These are phyloP conservation scores for Bufo bufo DNA, from an alignment of 2,113 vertebrate species.

Conservation along the genomic window DNA sequence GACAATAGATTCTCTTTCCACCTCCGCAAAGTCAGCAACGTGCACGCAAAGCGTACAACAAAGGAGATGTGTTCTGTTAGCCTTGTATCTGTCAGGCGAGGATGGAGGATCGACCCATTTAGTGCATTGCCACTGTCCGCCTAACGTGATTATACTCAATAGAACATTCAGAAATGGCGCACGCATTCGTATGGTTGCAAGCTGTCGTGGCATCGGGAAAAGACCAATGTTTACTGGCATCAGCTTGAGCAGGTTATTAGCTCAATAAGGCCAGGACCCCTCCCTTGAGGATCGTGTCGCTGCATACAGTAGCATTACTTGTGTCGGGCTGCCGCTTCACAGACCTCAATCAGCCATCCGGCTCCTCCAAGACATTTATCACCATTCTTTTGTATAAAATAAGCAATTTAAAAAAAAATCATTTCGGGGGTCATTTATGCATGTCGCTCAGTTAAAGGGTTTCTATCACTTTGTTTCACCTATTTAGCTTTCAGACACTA, in stretches of 20 bases:
- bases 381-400: too few relatives aligned
- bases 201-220: background rate
- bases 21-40: conserved; percentile 31
- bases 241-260: conserved; percentile 16
- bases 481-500: too few relatives aligned
- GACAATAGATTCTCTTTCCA: conserved; percentile 24
- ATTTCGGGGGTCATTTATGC: too few relatives aligned
- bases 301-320: conserved; percentile 36
- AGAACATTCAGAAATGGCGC: conserved; percentile 5
- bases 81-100: conserved; percentile 29
- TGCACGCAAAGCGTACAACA: conserved; percentile 1
- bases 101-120: conserved; percentile 18
- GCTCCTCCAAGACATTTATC: background rate
- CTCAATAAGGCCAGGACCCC: conserved; percentile 20
- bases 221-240: conserved; percentile 21
- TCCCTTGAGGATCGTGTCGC: conserved; percentile 1
- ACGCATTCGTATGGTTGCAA: conserved; percentile 3
- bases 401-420: too few relatives aligned
- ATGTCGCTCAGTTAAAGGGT: too few relatives aligned
- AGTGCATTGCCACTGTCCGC: background rate
- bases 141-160: conserved; percentile 41
- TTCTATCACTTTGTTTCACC: too few relatives aligned
- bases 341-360: too few relatives aligned
- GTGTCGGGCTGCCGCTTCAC: background rate
- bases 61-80: conserved; percentile 18